Evolutionary conservation across 2,888 invertebrate species (phyloP).

Genomic region (Sinotaia quadrata): DNA sequence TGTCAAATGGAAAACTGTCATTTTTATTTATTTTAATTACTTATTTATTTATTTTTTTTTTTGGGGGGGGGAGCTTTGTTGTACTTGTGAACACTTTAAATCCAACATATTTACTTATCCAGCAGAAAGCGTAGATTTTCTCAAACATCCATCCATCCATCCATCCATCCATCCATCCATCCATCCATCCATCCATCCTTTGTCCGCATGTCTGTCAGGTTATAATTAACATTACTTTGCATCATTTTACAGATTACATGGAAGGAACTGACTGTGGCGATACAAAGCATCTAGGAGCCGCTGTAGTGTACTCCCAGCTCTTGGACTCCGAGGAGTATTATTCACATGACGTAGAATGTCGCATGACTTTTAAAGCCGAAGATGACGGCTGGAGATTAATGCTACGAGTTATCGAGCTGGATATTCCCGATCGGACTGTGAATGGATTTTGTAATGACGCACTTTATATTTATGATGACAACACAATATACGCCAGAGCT

Average conservation of each 20-base stretch:
- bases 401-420: slow-evolving; percentile 63
- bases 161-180: too few relatives aligned
- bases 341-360: slow-evolving; percentile 59
- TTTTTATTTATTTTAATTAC: too few relatives aligned
- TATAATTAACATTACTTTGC: too few relatives aligned
- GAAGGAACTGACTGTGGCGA: slow-evolving; percentile 59
- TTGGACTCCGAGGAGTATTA: slow-evolving; percentile 47
- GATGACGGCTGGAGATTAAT: slow-evolving; percentile 63
- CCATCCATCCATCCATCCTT: too few relatives aligned
- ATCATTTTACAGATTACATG: slow-evolving; percentile 64
- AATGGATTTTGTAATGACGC: slow-evolving; percentile 67
- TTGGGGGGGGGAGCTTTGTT: too few relatives aligned
- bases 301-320: slow-evolving; percentile 65
- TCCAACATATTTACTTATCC: too few relatives aligned
- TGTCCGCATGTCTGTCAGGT: too few relatives aligned
- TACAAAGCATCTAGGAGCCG: slow-evolving; percentile 60
- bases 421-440: slow-evolving; percentile 62
- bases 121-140: too few relatives aligned
- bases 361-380: slow-evolving; percentile 63
- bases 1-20: too few relatives aligned
- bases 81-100: too few relatives aligned
- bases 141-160: too few relatives aligned
- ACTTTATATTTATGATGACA: slow-evolving; percentile 66
- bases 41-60: too few relatives aligned
- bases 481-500: slow-evolving; percentile 55